Conservation (phyloP, 1,140 invertebrate species). For the Zaprionus davidi region DNA sequence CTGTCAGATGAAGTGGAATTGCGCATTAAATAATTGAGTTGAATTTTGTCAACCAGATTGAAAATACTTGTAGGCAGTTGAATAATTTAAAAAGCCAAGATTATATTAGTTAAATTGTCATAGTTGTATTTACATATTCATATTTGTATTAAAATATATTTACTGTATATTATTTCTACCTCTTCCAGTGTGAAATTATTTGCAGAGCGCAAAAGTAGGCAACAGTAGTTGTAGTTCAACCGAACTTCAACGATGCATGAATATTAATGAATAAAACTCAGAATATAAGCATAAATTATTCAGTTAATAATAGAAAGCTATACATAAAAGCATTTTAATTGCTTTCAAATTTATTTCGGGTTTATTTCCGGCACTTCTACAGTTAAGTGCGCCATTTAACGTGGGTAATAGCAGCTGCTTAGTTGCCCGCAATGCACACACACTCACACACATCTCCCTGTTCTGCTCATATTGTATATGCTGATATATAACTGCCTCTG, state of each 20-base stretch:
- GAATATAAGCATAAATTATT: background rate
- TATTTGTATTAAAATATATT: background rate
- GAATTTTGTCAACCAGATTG: background rate
- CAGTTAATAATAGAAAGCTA: background rate
- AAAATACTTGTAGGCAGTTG: background rate
- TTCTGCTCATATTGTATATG: constrained; percentile 9
- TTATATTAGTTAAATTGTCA: no score
- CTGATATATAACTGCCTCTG: constrained; percentile 27
- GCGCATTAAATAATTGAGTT: background rate
- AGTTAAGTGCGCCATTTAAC: constrained; percentile 8
- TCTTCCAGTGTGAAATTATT: background rate
- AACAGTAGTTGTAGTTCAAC: background rate
- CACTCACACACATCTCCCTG: background rate
- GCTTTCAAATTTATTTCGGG: background rate
- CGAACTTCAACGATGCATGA: background rate
- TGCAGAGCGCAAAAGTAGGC: background rate
- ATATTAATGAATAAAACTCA: background rate
- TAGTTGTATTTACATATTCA: no score
- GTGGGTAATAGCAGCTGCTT: background rate
- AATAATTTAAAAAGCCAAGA: background rate
- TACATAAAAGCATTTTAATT: constrained; percentile 1
- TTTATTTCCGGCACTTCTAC: background rate
- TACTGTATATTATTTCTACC: no score
- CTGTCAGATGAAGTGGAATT: background rate
- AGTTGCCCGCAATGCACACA: background rate